Base-by-base conservation (phyloP, 2,888 invertebrate genomes). In the Mesochorus sp. region DNA sequence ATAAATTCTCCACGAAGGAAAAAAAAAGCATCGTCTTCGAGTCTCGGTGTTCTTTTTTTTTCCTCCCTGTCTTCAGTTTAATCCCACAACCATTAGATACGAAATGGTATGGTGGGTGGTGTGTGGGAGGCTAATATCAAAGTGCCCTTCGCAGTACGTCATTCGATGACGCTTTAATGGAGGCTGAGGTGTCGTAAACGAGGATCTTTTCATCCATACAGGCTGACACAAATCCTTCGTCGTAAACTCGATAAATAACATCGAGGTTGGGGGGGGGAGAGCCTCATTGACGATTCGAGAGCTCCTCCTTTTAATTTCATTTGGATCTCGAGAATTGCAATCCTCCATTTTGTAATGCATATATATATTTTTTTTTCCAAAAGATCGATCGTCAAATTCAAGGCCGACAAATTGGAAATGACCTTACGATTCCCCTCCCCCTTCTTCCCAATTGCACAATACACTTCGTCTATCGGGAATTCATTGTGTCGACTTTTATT, bases 401-500 rank as follows among this genome's bases (percentile, higher is more conserved):
- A 81, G 81, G 79, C 81, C 14, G 47, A 81, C 81, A 86, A 86
- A 87, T 86, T 86, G 85, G 79, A 82, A 83, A 83, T 75, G 76
- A 62, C 28, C 78, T 77, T 70, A 66, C 70, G 74, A 59, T 59
- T 34, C 67, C 51, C 67, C 47, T 53, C 68, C 51, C 31, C 21
- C n/a, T n/a, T 8, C 19, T 19, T 14, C 8, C 8, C 2, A 2
- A 68, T 83, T 83, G 83, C 83, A 83, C 87, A 87, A 87, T 86
- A 86, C 85, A 83, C 83, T 88, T 86, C 81, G 83, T 85, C 85
- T 85, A 84, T 85, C 84, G 85, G 83, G 86, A 88, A 84, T 87
- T 86, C 81, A 77, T 67, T 57, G 53, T 42, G 66, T 55, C 66
- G 76, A 51, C 51, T 44, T 19, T 61, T 70, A 64, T 49, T 51